Evolutionary conservation across 2,113 vertebrate species (phyloP).

Genomic region (Rhinolophus sinicus): DNA sequence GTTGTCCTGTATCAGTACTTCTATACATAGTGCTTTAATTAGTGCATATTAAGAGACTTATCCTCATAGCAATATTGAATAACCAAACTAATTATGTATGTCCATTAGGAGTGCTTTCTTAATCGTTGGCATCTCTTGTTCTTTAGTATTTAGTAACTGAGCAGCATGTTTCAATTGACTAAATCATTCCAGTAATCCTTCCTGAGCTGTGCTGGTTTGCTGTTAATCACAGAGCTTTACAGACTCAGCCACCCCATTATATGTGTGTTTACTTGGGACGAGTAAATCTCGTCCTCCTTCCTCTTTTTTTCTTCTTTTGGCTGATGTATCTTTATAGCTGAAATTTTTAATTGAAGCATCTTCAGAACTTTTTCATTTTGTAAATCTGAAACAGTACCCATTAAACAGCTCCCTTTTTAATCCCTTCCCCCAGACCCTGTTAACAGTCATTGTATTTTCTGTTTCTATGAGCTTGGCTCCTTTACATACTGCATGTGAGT

Average conservation of each 20-base stretch:
- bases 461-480: not conserved
- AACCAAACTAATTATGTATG: slow-evolving; percentile 10
- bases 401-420: not conserved
- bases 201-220: not conserved
- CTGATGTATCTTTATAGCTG: not conserved
- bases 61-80: slow-evolving; percentile 45
- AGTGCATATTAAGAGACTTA: slow-evolving; percentile 47
- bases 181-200: not conserved
- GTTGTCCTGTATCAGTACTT: slow-evolving; percentile 15
- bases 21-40: slow-evolving; percentile 51
- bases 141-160: slow-evolving; percentile 43
- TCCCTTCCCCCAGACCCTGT: not conserved
- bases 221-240: not conserved
- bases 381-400: not conserved
- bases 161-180: not conserved
- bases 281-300: not conserved
- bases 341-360: not conserved
- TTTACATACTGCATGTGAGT: not conserved
- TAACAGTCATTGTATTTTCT: not conserved
- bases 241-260: not conserved
- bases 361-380: not conserved
- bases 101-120: slow-evolving; percentile 22
- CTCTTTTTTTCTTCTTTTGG: not conserved
- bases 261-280: not conserved
- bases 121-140: not conserved